Evolutionary conservation across 2,113 vertebrate species (phyloP), one percentile per base, ranked within the genome.

Genomic region (Carettochelys insculpta): DNA sequence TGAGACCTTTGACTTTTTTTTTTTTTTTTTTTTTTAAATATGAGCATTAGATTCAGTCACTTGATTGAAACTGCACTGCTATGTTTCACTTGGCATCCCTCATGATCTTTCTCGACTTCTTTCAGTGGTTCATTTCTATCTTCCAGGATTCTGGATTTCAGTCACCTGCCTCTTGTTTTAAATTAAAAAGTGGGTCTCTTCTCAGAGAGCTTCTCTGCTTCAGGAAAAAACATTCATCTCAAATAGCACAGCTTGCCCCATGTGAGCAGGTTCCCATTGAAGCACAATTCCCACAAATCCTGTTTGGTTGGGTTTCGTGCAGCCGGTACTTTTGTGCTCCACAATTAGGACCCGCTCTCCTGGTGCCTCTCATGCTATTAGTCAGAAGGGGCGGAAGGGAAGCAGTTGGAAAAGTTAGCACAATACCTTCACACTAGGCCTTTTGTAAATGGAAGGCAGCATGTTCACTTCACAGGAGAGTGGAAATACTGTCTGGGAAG

Each of bases 21-120:
- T n/a, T n/a, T n/a, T n/a, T n/a, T 86, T 89, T 58, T 14, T 34
- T 3, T 80, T 52, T 38, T 17, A 38, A 68, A 68, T 29, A 50
- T 3, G 79, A 81, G 8, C 0, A n/a, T 1, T 3, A 48, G 52
- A 53, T 2, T 2, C 13, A 43, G 4, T 4, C 29, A 92, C 0
- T 1, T 56, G 16, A 25, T 85, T 58, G 6, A 65, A 81, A 77
- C 20, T 51, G 10, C 19, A 85, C 20, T 77, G 2, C 22, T 90
- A 78, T 4, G 58, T 48, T 52, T 29, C 1, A 0, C 38, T 1
- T 45, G 83, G 22, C 16, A 43, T 12, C 25, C 80, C 54, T 47
- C 53, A 3, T 81, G 38, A 54, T 27, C 47, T 6, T 76, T 86
- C 53, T 17, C 11, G 6, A 3, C 1, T 86, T 53, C n/a, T 80